Evolutionary conservation across 2,113 vertebrate genomes (phyloP).

Genomic region (Hiodon alosoides): DNA sequence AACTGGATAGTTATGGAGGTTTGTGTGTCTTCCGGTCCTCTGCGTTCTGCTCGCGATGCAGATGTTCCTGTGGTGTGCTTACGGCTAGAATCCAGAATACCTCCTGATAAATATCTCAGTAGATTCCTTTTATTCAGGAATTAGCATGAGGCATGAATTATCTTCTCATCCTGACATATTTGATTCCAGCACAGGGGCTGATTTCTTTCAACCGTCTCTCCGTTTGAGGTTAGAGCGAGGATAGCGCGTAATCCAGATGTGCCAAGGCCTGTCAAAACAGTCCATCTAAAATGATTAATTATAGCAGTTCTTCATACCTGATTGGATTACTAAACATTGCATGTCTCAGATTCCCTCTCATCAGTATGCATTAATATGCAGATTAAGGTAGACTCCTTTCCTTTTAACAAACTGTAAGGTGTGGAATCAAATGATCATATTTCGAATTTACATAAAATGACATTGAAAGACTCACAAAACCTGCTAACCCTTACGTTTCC

Average conservation of each 20-base stretch:
- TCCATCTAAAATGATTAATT: constrained; percentile 55
- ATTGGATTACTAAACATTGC: constrained; percentile 57
- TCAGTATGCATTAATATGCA: constrained; percentile 60
- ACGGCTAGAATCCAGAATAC: too few species aligned
- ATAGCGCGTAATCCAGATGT: background rate
- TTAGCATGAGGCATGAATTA: too few species aligned
- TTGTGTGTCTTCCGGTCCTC: too few species aligned
- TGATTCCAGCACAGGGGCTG: too few species aligned
- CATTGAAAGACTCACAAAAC: constrained; percentile 13
- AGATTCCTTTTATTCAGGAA: too few species aligned
- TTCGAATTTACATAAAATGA: constrained; percentile 62
- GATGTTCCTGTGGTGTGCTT: too few species aligned
- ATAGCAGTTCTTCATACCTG: constrained; percentile 52
- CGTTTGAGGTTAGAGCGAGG: background rate
- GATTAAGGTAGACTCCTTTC: constrained; percentile 54
- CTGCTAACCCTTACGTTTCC: too few species aligned
- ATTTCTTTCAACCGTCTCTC: background rate
- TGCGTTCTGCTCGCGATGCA: too few species aligned
- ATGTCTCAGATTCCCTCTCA: constrained; percentile 55
- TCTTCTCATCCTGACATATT: too few species aligned
- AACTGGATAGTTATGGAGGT: too few species aligned
- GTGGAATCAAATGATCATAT: constrained; percentile 55
- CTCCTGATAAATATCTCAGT: too few species aligned
- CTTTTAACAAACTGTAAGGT: constrained; percentile 57
- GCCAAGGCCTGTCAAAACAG: constrained; percentile 49